Evolutionary conservation across 2,888 invertebrate genomes (phyloP).

Genomic region (Entomobrya multifasciata): DNA sequence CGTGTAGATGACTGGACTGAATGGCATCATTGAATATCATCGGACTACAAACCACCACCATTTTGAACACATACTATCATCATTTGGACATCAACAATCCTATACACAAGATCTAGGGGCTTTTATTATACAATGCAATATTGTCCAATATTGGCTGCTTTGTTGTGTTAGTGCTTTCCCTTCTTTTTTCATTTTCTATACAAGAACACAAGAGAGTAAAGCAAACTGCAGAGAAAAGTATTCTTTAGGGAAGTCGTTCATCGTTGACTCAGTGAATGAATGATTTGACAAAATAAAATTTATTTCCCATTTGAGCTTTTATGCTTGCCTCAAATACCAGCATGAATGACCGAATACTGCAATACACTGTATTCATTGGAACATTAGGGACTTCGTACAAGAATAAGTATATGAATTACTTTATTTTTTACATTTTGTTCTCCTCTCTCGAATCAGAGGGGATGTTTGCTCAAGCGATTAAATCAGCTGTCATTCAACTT

Average conservation of each 20-base stretch:
- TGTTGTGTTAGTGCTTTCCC: neutral
- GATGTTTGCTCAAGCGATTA: constrained; percentile 60
- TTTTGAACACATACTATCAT: neutral
- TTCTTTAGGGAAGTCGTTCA: constrained; percentile 46
- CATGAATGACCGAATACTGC: constrained; percentile 26
- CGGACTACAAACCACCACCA: neutral
- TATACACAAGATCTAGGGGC: constrained; percentile 2
- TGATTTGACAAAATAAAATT: constrained; percentile 73
- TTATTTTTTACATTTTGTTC: constrained; percentile 12
- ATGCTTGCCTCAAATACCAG: constrained; percentile 32
- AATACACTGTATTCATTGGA: constrained; percentile 23
- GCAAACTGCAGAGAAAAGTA: neutral
- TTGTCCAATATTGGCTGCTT: constrained; percentile 22
- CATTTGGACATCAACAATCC: neutral
- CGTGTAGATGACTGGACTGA: too few relatives aligned
- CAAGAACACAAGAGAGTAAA: neutral
- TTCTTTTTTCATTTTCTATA: neutral
- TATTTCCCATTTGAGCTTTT: constrained; percentile 68
- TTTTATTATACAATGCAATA: constrained; percentile 15
- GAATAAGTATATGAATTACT: neutral
- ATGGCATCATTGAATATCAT: neutral
- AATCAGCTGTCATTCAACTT: constrained; percentile 49
- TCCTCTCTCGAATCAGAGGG: neutral
- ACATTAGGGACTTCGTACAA: neutral
- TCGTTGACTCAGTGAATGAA: constrained; percentile 47